Conservation (phyloP, 2,888 invertebrate genomes). For the Noctua janthina region DNA sequence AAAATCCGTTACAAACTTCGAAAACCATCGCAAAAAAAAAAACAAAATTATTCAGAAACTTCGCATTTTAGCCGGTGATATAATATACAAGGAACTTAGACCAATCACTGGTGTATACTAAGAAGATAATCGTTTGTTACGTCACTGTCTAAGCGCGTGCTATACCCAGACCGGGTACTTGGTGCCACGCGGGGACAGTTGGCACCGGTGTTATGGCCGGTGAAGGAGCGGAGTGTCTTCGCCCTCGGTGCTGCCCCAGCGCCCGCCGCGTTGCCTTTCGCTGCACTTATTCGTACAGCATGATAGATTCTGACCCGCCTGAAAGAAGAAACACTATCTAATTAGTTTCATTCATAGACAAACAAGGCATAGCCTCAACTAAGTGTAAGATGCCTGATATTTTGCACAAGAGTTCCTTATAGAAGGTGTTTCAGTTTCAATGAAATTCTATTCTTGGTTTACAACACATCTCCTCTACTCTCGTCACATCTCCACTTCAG, state of each 20-base stretch:
- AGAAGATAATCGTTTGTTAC: conserved; percentile 31
- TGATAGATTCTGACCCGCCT: conserved; percentile 79
- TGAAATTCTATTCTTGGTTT: not conserved
- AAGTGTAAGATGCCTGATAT: not conserved
- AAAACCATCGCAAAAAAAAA: not conserved
- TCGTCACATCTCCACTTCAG: too few species aligned
- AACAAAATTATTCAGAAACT: not conserved
- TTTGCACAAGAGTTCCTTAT: not conserved
- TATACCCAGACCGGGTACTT: conserved; percentile 82
- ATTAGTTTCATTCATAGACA: not conserved
- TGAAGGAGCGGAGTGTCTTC: conserved; percentile 84
- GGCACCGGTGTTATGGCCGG: conserved; percentile 83
- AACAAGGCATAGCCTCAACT: not conserved
- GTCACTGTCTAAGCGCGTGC: conserved; percentile 50
- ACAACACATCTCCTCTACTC: too few species aligned
- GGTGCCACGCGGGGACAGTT: conserved; percentile 69
- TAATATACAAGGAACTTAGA: conserved; percentile 22
- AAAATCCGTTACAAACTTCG: not conserved
- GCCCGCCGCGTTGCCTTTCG: conserved; percentile 70
- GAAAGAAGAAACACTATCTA: conserved; percentile 37
- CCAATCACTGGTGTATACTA: conserved; percentile 27
- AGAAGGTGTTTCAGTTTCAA: not conserved
- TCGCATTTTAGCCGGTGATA: not conserved
- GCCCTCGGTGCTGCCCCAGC: conserved; percentile 80
- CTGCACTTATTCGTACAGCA: conserved; percentile 87